Evolutionary conservation across 2,797 vertebrate species (phyloP), one percentile per base, ranked within the genome.

Genomic region (Gobionotothen gibberifrons): DNA sequence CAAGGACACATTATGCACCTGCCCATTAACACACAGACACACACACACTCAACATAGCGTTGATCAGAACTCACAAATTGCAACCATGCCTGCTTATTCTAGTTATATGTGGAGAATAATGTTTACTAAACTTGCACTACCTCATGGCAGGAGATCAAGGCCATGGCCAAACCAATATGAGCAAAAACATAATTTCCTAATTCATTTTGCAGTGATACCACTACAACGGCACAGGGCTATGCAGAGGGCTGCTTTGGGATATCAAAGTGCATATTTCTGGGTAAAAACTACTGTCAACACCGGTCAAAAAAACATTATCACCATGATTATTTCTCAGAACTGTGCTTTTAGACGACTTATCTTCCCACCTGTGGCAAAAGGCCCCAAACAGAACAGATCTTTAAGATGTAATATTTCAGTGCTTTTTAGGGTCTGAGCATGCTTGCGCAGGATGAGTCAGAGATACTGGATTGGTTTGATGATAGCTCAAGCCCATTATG

Each of bases 1-100:
- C 62, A 71, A 62, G 57, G 62, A 62, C 36, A 81, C 53, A 56
- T 64, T n/a, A 82, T 39, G 4, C 32, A 64, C 4, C 21, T 14
- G 9, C 26, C 1, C 15, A 26, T 29, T 42, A 40, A 54, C 29
- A 74, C 67, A 53, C 40, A 49, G 39, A 43, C 36, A 32, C 16
- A 52, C 21, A 61, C 14, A 72, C 36, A 19, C 2, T 21, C 5
- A 5, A 19, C 49, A 57, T 0, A 22, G 26, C 9, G 46, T 11
- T 15, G 4, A 58, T 36, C 26, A 39, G 14, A 56, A 43, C 42
- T 22, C 44, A 4, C 21, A 7, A 16, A 32, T 40, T 21, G 19
- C 22, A 39, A 9, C 21, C 9, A 21, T 12, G 22, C 46, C 12
- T 14, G 49, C n/a, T 71, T 39, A 17, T 48, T 70, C 48, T 15